Evolutionary conservation across 2,113 vertebrate genomes (phyloP).

Genomic region (Crotalus viridis): DNA sequence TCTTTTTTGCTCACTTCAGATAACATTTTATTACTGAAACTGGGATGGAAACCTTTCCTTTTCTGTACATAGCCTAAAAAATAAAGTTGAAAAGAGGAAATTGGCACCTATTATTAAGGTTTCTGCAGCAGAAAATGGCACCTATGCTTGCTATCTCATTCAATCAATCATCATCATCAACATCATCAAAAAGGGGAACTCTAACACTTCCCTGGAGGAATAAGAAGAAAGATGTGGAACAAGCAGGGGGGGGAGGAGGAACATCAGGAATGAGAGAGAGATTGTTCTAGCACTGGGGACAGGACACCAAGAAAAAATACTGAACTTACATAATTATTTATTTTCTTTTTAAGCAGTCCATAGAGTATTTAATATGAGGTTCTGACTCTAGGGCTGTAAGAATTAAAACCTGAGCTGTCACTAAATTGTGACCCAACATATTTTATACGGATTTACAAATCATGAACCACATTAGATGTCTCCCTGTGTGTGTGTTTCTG

Average conservation of each 20-base stretch:
- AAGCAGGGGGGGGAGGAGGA: no score
- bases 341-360: not conserved
- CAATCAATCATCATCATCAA: not conserved
- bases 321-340: no score
- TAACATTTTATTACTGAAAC: conserved; percentile 54
- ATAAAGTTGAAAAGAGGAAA: conserved; percentile 8
- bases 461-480: not conserved
- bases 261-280: not conserved
- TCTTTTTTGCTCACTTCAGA: conserved; percentile 53
- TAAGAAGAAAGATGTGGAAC: conserved; percentile 4
- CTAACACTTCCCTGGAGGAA: conserved; percentile 21
- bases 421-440: not conserved
- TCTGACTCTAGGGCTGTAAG: not conserved
- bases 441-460: not conserved
- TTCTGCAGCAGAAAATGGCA: conserved; percentile 44
- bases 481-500: not conserved
- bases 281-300: not conserved
- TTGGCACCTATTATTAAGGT: conserved; percentile 30
- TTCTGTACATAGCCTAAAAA: conserved; percentile 34
- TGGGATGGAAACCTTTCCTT: conserved; percentile 49
- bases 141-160: conserved; percentile 23
- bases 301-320: not conserved
- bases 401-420: not conserved
- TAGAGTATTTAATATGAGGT: not conserved
- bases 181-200: not conserved